Evolutionary conservation across 2,888 invertebrate species (phyloP).

Genomic region (Clunio marinus): DNA sequence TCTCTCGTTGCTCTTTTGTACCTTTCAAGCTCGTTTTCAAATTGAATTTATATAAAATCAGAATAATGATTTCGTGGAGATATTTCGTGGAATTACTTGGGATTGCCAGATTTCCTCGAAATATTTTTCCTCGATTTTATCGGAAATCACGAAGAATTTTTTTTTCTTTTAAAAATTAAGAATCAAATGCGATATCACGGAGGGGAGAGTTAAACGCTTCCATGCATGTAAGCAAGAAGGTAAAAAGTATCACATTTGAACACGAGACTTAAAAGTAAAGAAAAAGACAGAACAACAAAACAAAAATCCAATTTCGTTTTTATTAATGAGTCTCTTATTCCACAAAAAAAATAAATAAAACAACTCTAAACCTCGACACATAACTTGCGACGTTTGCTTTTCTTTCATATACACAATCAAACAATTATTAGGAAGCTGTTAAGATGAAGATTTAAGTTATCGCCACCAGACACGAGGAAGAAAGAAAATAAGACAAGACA

Average conservation of each 20-base stretch:
- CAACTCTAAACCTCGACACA: neutral
- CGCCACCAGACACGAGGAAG: constrained; percentile 22
- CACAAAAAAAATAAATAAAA: too few relatives aligned
- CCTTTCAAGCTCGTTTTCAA: neutral
- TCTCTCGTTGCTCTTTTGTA: neutral
- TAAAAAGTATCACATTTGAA: constrained; percentile 38
- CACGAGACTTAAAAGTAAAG: constrained; percentile 26
- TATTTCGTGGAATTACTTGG: constrained; percentile 39
- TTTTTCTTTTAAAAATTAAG: constrained; percentile 7
- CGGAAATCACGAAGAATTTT: constrained; percentile 17
- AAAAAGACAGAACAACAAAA: neutral
- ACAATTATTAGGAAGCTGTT: constrained; percentile 39
- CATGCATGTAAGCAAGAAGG: constrained; percentile 16
- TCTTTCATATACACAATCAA: constrained; percentile 9
- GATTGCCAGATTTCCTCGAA: constrained; percentile 37
- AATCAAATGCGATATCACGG: constrained; percentile 36
- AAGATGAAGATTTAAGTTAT: constrained; percentile 23
- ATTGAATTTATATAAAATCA: constrained; percentile 22
- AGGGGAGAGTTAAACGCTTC: neutral
- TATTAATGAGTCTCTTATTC: constrained; percentile 38
- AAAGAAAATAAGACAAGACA: constrained; percentile 11
- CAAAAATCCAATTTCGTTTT: constrained; percentile 35
- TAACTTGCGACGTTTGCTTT: neutral
- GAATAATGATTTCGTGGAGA: constrained; percentile 29
- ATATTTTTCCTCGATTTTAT: constrained; percentile 21